Percentiles rank a stretch among this genome's conserved stretches.
Conservation (phyloP, 2,797 vertebrate species). For the Tokudaia muenninki region DNA sequence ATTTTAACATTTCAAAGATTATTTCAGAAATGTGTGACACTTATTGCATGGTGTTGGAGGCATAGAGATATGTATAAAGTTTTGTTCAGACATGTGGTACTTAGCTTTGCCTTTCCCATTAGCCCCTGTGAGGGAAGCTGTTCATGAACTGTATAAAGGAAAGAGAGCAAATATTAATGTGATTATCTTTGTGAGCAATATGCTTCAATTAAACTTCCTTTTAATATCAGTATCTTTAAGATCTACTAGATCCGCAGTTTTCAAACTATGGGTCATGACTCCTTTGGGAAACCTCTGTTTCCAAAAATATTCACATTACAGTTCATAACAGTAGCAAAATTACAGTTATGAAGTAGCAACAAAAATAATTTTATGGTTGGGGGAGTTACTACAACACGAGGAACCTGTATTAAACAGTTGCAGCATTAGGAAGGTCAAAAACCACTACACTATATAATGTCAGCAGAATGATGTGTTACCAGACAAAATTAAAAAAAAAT, state of each 20-base stretch:
- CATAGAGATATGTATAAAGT: not conserved
- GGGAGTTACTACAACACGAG: not conserved
- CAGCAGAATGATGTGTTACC: conserved; percentile 44
- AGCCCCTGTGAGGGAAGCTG: conserved; percentile 42
- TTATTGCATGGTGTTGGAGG: conserved; percentile 29
- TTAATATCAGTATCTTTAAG: conserved; percentile 53
- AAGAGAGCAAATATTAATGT: conserved; percentile 49
- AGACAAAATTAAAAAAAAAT: conserved; percentile 37
- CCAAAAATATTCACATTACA: not conserved
- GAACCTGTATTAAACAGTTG: not conserved
- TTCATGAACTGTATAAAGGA: conserved; percentile 41
- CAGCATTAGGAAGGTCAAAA: not conserved
- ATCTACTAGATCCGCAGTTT: not conserved
- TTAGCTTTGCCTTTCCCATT: conserved; percentile 55
- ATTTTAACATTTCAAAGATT: conserved; percentile 35
- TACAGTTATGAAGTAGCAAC: not conserved
- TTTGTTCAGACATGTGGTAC: conserved; percentile 28
- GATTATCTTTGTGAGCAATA: conserved; percentile 53
- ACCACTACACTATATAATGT: not conserved
- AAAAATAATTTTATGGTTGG: not conserved
- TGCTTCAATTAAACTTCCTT: conserved; percentile 44
- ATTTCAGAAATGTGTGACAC: conserved; percentile 20
- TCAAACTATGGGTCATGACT: not conserved
- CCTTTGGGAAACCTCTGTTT: not conserved
- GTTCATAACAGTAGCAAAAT: not conserved